Conservation (phyloP, 2,888 invertebrate genomes). For the Eustalomyia histrio region DNA sequence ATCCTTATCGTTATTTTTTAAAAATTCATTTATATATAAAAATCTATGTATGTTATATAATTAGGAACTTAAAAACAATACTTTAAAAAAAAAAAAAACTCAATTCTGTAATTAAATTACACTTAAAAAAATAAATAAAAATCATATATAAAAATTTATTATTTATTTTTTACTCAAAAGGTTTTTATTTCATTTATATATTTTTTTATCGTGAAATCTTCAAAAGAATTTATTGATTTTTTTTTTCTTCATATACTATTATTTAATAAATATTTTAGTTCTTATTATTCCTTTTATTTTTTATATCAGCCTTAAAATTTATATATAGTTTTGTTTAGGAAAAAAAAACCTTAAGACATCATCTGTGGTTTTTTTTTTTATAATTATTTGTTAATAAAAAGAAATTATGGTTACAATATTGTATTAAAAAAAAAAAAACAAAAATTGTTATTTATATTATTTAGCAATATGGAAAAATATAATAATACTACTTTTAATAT, state of each 20-base stretch:
- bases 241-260: neutral
- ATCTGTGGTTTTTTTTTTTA: neutral
- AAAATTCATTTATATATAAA: conserved; percentile 54
- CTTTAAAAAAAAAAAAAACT: conserved; percentile 55
- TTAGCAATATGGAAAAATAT: conserved; percentile 1
- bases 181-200: neutral
- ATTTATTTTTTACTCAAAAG: neutral
- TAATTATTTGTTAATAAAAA: conserved; percentile 12
- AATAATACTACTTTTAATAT: conserved; percentile 32
- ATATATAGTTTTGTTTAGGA: neutral
- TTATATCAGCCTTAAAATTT: neutral
- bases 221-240: neutral
- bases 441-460: conserved; percentile 50
- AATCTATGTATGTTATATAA: conserved; percentile 57
- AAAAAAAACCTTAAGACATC: neutral
- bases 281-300: neutral
- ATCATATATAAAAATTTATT: conserved; percentile 3
- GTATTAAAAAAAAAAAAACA: conserved; percentile 10
- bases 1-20: conserved; percentile 57
- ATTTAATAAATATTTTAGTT: neutral
- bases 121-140: conserved; percentile 22
- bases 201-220: neutral
- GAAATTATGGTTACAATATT: neutral
- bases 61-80: conserved; percentile 46
- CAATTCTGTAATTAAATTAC: conserved; percentile 65